These are phyloP conservation scores for Pangasianodon hypophthalmus DNA, from an alignment of 2,113 vertebrate genomes.

Conservation along the genomic window DNA sequence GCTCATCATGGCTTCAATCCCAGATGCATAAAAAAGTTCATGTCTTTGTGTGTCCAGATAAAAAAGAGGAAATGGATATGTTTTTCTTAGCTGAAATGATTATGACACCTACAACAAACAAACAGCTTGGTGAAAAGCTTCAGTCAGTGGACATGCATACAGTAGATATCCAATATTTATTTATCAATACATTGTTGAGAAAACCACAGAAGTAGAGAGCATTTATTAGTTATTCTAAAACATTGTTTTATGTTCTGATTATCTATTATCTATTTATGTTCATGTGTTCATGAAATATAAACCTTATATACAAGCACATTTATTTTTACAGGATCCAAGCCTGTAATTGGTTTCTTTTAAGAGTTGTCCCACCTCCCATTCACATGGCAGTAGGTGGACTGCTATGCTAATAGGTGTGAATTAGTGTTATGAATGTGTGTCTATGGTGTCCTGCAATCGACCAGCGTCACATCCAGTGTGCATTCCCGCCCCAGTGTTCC, in stretches of 20 bases:
- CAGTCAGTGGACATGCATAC: neutral
- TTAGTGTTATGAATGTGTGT: neutral
- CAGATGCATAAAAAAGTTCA: neutral
- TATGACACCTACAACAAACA: neutral
- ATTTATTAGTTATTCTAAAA: neutral
- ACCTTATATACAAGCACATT: neutral
- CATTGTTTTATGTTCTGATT: neutral
- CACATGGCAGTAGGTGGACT: neutral
- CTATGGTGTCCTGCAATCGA: neutral
- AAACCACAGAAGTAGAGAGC: neutral
- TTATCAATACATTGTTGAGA: neutral
- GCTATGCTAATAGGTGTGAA: neutral
- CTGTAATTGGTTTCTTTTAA: neutral
- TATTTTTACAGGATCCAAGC: neutral
- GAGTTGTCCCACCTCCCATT: no score
- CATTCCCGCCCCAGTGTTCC: neutral
- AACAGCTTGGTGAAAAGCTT: neutral
- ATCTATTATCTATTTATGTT: neutral
- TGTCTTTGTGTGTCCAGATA: neutral
- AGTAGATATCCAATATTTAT: neutral
- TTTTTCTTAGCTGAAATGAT: neutral
- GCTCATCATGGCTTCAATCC: constrained; percentile 3
- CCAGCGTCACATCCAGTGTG: neutral
- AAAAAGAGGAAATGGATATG: neutral
- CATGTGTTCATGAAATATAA: neutral